Percentiles rank a stretch among this genome's conserved stretches.
Evolutionary conservation across 1,140 invertebrate species (phyloP).

Genomic region (Teleopsis dalmanni): DNA sequence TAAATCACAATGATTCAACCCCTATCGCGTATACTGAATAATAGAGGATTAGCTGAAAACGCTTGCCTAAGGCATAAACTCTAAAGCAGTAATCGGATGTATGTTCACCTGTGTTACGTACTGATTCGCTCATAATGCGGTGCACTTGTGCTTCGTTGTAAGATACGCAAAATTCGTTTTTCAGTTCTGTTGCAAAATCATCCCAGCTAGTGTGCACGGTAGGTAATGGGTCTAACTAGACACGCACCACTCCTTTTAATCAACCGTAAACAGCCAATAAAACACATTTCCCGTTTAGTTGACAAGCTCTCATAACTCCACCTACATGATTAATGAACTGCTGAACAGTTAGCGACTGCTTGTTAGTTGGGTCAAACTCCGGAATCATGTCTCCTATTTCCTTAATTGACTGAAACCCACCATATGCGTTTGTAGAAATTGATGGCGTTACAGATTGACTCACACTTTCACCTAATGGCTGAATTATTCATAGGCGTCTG

Average conservation of each 20-base stretch:
- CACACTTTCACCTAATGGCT: neutral
- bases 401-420: conserved; percentile 1
- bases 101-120: neutral
- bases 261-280: conserved; percentile 4
- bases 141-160: conserved; percentile 7
- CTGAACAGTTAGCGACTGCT: neutral
- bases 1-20: conserved; percentile 2
- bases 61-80: neutral
- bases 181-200: neutral
- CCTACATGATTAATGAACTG: conserved; percentile 9
- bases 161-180: conserved; percentile 2
- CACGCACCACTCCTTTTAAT: conserved; percentile 5
- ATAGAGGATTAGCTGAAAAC: neutral
- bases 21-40: conserved; percentile 6
- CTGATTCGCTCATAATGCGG: neutral
- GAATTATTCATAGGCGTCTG: neutral
- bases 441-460: no score
- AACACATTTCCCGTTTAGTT: conserved; percentile 1
- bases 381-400: conserved; percentile 7
- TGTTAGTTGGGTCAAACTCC: conserved; percentile 6
- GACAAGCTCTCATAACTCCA: neutral
- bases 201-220: conserved; percentile 1
- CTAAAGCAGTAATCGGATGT: conserved; percentile 8
- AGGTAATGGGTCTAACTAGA: conserved; percentile 5
- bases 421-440: no score